Percentiles rank a stretch among this genome's conserved stretches.
These are phyloP conservation scores for Diarsia rubi DNA, from an alignment of 2,888 invertebrate species.

Conservation along the genomic window DNA sequence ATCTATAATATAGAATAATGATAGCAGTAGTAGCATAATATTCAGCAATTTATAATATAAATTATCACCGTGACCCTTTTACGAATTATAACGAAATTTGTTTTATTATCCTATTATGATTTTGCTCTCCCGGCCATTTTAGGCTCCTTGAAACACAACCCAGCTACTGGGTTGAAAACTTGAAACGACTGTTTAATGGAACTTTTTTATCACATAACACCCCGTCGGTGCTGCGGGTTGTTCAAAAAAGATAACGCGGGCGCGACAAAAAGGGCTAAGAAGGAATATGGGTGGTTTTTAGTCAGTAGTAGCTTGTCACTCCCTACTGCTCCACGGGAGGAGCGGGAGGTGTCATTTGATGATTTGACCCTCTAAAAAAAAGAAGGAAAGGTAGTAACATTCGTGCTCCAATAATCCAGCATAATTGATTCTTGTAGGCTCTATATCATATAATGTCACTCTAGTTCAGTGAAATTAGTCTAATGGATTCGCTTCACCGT, in stretches of 20 bases:
- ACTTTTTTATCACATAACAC: background rate
- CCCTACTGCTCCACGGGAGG: no score
- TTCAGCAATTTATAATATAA: background rate
- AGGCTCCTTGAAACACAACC: background rate
- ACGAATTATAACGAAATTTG: background rate
- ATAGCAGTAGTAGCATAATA: no score
- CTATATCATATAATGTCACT: constrained; percentile 23
- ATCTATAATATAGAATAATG: no score
- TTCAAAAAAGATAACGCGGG: no score
- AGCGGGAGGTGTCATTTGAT: no score
- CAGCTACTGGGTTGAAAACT: background rate
- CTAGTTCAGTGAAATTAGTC: constrained; percentile 29
- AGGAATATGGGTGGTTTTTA: no score
- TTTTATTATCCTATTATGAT: no score
- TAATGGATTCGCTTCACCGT: constrained; percentile 30
- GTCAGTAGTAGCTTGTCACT: no score
- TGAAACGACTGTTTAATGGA: background rate
- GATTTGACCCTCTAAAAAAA: no score
- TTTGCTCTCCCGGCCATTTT: background rate
- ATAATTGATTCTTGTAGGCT: constrained; percentile 12
- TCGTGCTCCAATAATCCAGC: background rate
- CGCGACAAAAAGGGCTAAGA: no score
- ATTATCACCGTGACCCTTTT: background rate
- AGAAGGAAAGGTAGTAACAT: no score
- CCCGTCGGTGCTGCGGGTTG: no score